Conservation (phyloP, 2,797 vertebrate genomes). For the Oreonectes daqikongensis region DNA sequence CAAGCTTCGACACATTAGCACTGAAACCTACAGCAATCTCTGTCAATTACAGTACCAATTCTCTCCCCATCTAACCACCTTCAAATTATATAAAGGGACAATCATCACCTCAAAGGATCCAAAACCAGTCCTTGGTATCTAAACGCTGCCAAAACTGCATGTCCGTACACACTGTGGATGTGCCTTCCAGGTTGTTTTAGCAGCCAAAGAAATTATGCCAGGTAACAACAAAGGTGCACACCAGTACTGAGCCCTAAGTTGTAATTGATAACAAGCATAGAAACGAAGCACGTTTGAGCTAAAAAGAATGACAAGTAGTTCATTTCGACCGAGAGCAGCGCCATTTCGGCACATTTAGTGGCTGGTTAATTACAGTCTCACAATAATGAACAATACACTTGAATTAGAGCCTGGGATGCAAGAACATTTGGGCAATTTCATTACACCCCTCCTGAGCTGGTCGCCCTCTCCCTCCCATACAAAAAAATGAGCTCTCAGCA, state of each 20-base stretch:
- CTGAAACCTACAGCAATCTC: conserved; percentile 69
- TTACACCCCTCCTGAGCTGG: conserved; percentile 82
- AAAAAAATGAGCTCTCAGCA: conserved; percentile 83
- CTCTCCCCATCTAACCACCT: conserved; percentile 76
- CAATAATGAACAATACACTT: conserved; percentile 86
- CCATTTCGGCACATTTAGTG: neutral
- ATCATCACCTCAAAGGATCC: conserved; percentile 77
- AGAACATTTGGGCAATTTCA: conserved; percentile 86
- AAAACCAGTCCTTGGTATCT: conserved; percentile 77
- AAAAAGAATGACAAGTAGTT: conserved; percentile 1
- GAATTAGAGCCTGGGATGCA: conserved; percentile 85
- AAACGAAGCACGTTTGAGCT: neutral
- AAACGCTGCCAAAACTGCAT: conserved; percentile 73
- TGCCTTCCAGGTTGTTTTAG: neutral
- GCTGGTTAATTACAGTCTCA: conserved; percentile 70
- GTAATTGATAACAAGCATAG: neutral
- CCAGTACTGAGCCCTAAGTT: neutral
- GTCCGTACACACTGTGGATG: neutral
- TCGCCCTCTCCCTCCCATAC: conserved; percentile 78
- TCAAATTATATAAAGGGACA: conserved; percentile 79
- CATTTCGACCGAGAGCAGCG: neutral
- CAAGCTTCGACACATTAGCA: conserved; percentile 49
- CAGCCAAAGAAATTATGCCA: neutral
- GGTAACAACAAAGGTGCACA: neutral
- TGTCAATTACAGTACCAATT: conserved; percentile 74